phyloP scores from a whole-genome alignment of 2,888 invertebrate species.

The Acrocyrtus sp. region DNA sequence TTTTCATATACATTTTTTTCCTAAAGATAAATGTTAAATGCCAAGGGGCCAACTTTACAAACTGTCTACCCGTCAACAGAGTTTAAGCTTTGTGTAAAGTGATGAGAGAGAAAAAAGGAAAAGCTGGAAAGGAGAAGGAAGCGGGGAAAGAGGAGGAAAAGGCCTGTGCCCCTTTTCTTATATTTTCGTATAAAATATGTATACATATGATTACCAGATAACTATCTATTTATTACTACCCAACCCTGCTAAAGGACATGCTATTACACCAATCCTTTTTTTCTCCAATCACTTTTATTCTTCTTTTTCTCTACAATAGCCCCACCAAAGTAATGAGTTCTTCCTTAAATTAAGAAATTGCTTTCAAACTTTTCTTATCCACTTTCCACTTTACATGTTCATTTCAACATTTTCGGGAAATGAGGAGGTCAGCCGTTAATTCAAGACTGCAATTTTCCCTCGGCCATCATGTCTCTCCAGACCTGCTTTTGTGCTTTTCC shows the following conservation, averaged over 20 bases:
- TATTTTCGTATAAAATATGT: no score
- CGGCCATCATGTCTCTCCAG: no score
- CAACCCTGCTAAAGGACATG: not conserved
- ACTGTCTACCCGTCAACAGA: slow-evolving; percentile 33
- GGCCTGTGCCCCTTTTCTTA: no score
- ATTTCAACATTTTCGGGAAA: not conserved
- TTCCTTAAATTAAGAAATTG: slow-evolving; percentile 32
- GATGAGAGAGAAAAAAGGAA: not conserved
- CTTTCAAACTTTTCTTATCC: slow-evolving; percentile 3
- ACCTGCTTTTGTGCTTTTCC: no score
- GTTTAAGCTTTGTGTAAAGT: not conserved
- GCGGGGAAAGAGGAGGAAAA: no score
- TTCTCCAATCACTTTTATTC: slow-evolving; percentile 31
- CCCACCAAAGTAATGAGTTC: slow-evolving; percentile 20
- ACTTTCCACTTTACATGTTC: slow-evolving; percentile 1
- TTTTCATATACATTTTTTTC: slow-evolving; percentile 8
- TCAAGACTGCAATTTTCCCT: not conserved
- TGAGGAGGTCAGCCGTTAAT: slow-evolving; percentile 1
- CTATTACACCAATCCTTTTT: not conserved
- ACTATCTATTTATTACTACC: no score
- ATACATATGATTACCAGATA: no score
- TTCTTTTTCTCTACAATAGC: slow-evolving; percentile 6
- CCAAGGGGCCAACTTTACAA: slow-evolving; percentile 32
- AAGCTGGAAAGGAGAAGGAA: not conserved
- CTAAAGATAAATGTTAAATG: slow-evolving; percentile 15